Conservation (phyloP, 2,888 invertebrate species). For the Diaphora mendica region DNA sequence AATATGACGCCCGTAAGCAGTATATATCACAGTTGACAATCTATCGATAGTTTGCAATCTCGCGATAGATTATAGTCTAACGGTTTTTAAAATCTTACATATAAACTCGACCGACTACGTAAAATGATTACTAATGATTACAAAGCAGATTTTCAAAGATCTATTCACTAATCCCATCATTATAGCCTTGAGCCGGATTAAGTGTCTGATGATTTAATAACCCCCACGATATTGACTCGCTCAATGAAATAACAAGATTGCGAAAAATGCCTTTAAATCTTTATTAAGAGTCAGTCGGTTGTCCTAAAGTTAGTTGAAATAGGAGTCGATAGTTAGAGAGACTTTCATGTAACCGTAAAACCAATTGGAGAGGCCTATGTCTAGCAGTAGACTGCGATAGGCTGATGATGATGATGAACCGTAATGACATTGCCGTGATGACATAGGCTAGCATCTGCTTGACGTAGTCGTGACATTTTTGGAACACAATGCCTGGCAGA, state of each 20-base stretch:
- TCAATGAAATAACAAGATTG: too few relatives aligned
- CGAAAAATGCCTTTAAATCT: background rate
- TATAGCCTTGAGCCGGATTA: background rate
- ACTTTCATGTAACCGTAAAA: background rate
- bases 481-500: background rate
- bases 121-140: background rate
- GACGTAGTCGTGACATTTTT: background rate
- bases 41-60: too few relatives aligned
- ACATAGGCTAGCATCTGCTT: background rate
- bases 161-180: background rate
- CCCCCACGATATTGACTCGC: background rate
- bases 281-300: background rate
- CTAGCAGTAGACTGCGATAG: too few relatives aligned
- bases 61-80: too few relatives aligned
- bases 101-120: background rate
- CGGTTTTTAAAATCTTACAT: too few relatives aligned
- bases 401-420: too few relatives aligned
- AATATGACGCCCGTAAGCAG: too few relatives aligned
- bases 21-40: too few relatives aligned
- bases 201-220: background rate
- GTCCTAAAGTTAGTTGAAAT: background rate
- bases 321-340: background rate
- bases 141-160: background rate
- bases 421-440: background rate
- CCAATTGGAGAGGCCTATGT: too few relatives aligned